phyloP scores from a whole-genome alignment of 2,888 invertebrate species.

The Clivina fossor region DNA sequence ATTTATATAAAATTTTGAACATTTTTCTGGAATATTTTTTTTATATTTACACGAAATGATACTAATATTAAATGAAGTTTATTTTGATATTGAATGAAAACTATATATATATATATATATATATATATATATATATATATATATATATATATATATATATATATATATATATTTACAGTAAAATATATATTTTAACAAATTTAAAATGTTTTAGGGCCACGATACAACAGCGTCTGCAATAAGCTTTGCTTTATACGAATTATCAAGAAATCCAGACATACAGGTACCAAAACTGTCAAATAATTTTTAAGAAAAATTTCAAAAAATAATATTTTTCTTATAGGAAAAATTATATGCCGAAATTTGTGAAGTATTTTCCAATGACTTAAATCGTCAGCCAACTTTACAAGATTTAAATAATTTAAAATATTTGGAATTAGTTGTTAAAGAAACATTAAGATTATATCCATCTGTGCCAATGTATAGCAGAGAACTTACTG shows the following conservation, averaged over 20 bases:
- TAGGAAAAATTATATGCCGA: constrained; percentile 52
- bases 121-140: too few relatives aligned
- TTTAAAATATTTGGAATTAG: constrained; percentile 59
- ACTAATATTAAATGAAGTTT: too few relatives aligned
- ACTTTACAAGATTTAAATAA: constrained; percentile 49
- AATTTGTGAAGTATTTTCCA: constrained; percentile 48
- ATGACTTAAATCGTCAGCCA: constrained; percentile 45
- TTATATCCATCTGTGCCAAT: constrained; percentile 59
- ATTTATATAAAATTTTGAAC: too few relatives aligned
- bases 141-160: too few relatives aligned
- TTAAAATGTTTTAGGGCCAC: constrained; percentile 22
- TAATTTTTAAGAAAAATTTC: too few relatives aligned
- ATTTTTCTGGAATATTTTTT: too few relatives aligned
- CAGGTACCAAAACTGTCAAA: constrained; percentile 47
- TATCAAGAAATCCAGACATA: constrained; percentile 54
- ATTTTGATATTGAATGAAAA: too few relatives aligned
- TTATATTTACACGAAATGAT: too few relatives aligned
- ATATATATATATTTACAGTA: too few relatives aligned
- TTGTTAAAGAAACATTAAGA: constrained; percentile 61
- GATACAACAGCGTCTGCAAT: constrained; percentile 32
- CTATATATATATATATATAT: too few relatives aligned
- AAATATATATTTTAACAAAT: too few relatives aligned
- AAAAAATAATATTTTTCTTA: background rate
- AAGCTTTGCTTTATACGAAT: constrained; percentile 40
- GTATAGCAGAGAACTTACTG: constrained; percentile 53